Evolutionary conservation across 2,888 invertebrate species (phyloP).

Genomic region (Glyphotaelius pellucidus): DNA sequence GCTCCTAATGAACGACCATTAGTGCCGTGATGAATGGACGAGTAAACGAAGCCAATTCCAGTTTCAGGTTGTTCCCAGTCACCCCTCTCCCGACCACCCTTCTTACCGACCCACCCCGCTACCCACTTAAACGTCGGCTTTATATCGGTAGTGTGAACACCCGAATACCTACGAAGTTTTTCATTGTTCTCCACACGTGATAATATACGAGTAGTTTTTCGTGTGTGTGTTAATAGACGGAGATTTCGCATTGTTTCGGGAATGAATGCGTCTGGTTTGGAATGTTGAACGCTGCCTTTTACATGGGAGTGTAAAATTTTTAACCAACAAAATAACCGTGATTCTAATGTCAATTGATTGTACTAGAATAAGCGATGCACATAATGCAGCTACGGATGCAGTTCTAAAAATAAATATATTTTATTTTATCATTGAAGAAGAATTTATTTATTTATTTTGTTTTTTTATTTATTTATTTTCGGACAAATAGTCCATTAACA

Average conservation of each 20-base stretch:
- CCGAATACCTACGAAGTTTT: background rate
- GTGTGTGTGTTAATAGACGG: background rate
- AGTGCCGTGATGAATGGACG: conserved; percentile 63
- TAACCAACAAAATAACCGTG: background rate
- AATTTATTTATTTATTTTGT: no score
- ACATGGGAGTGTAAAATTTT: background rate
- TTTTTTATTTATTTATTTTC: no score
- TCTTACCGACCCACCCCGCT: background rate
- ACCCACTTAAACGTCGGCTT: conserved; percentile 22
- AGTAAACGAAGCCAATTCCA: conserved; percentile 64
- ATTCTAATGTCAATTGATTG: background rate
- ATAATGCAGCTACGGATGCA: no score
- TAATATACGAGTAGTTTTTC: background rate
- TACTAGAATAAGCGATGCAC: background rate
- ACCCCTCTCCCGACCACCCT: background rate
- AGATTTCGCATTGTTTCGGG: conserved; percentile 17
- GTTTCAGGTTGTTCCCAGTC: conserved; percentile 37
- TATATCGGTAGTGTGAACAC: background rate
- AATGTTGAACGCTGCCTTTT: background rate
- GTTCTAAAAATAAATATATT: no score
- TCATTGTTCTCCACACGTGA: conserved; percentile 29
- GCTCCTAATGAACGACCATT: conserved; percentile 63
- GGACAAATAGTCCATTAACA: no score
- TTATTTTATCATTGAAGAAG: no score
- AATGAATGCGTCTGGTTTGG: background rate